Base-by-base conservation (phyloP, 2,888 invertebrate genomes). In the Adineta ricciae region DNA sequence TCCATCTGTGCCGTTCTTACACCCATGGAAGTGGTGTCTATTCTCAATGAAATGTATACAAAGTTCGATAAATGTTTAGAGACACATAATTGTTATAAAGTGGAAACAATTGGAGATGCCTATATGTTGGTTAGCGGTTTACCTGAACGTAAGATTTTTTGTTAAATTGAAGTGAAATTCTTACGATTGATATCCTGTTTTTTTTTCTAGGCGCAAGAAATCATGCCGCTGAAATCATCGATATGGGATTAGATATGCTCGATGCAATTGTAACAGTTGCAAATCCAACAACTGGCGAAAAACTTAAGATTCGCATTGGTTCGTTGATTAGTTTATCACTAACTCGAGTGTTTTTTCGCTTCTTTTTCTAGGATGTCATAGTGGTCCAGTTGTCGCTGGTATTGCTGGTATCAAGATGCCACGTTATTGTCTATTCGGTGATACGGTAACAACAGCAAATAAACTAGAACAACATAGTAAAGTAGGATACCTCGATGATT, bases 71-170 rank as follows among this genome's bases (percentile, higher is more conserved):
- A 94, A 1, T 92, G 97, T 7, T 97, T 97, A 0, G 97, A 97
- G 90, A 92, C 94, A 87, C 96, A 97, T 91, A 93, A 93, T 82
- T 96, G 97, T 11, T 97, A 97, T 90, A 98, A 98, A 93, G 95
- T 96, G 64, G 97, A 97, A 91, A 97, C 97, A 0, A 97, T 97
- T 87, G 97, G 97, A 0, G 97, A 98, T 89, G 97, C 97, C 0
- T 98, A 97, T 90, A 97, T 98, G 97, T 96, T 97, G 0, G 97
- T 97, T 0, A 95, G 96, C 0, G 97, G 97, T 0, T 96, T 96
- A 0, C 97, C 97, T 0, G 94, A 95, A 88, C 94, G 94, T 88
- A 95, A 95, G n/a, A 9, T 9, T 14, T 46, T 11, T 56, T 56
- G 4, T 27, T 56, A n/a, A 4, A 56, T 1, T 56, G 2, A n/a